A percentile compares a stretch with the other conserved stretches of the same genome.
phyloP scores from a whole-genome alignment of 2,888 invertebrate genomes.

The Megastigmus dorsalis region DNA sequence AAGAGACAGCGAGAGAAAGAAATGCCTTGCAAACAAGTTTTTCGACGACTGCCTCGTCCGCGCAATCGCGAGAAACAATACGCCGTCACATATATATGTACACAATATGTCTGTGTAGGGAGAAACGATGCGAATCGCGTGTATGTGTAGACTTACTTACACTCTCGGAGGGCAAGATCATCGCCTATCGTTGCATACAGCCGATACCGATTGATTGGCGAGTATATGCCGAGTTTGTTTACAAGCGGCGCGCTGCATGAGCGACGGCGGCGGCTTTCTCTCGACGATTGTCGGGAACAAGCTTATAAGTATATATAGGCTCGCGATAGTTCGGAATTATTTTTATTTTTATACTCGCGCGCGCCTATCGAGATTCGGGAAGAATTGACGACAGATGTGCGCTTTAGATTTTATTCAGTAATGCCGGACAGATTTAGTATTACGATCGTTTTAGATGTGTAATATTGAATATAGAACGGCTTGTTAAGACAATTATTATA shows the following conservation, averaged over 20 bases:
- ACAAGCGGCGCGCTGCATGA: too few relatives aligned
- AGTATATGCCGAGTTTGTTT: slow-evolving; percentile 39
- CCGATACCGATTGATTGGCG: slow-evolving; percentile 46
- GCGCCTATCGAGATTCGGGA: not conserved
- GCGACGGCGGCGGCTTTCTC: not conserved
- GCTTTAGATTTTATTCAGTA: too few relatives aligned
- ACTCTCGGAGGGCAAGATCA: slow-evolving; percentile 30
- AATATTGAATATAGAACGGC: too few relatives aligned
- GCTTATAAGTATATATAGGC: too few relatives aligned
- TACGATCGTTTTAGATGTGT: too few relatives aligned
- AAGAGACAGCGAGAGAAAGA: too few relatives aligned
- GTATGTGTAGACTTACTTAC: too few relatives aligned
- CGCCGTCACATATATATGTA: not conserved
- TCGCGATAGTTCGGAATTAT: slow-evolving; percentile 12
- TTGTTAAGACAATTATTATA: too few relatives aligned
- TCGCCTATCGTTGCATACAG: slow-evolving; percentile 40
- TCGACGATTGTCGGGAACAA: not conserved
- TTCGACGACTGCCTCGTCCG: too few relatives aligned
- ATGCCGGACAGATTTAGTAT: too few relatives aligned
- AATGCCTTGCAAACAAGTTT: slow-evolving; percentile 47
- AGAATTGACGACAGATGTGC: too few relatives aligned
- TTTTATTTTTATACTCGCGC: too few relatives aligned
- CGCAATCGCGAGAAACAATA: slow-evolving; percentile 3
- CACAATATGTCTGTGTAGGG: not conserved
- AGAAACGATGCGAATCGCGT: not conserved